A percentile compares a stretch with the other conserved stretches of the same genome.
These are phyloP conservation scores for Alviniconcha strummeri DNA, from an alignment of 2,888 invertebrate species.

Conservation along the genomic window DNA sequence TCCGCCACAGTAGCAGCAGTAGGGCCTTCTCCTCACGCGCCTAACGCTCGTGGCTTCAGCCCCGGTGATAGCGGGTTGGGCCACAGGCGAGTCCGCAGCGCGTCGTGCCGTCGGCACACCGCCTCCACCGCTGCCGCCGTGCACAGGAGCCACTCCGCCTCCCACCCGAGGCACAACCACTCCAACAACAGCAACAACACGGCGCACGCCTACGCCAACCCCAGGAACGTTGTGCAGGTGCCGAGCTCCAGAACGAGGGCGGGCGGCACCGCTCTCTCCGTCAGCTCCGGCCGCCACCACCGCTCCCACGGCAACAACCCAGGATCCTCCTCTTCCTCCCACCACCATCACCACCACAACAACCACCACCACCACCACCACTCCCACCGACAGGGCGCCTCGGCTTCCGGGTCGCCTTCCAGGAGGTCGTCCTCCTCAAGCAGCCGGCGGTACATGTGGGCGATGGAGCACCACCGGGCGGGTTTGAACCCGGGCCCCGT, in stretches of 20 bases:
- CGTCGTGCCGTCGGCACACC: constrained; percentile 12
- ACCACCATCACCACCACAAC: not conserved
- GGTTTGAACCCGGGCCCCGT: not conserved
- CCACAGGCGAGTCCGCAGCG: constrained; percentile 24
- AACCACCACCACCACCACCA: not conserved
- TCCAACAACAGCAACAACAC: not conserved
- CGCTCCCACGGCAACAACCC: not conserved
- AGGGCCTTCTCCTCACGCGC: not conserved
- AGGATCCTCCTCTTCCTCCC: not conserved
- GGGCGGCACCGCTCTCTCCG: not conserved
- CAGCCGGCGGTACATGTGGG: constrained; percentile 18
- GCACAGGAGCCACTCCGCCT: not conserved
- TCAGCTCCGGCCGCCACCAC: not conserved
- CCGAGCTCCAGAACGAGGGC: not conserved
- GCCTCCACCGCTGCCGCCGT: not conserved
- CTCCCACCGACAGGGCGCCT: not conserved
- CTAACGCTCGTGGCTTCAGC: not conserved
- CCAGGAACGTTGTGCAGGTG: not conserved
- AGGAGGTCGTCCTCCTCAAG: not conserved
- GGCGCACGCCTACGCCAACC: not conserved
- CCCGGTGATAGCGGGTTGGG: not conserved
- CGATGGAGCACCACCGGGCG: constrained; percentile 21
- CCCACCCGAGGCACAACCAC: not conserved
- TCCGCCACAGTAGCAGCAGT: not conserved
- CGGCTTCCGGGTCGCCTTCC: not conserved